Percentiles rank a stretch among this genome's conserved stretches.
phyloP scores from a whole-genome alignment of 2,797 vertebrate genomes.

The Cyprinella venusta region DNA sequence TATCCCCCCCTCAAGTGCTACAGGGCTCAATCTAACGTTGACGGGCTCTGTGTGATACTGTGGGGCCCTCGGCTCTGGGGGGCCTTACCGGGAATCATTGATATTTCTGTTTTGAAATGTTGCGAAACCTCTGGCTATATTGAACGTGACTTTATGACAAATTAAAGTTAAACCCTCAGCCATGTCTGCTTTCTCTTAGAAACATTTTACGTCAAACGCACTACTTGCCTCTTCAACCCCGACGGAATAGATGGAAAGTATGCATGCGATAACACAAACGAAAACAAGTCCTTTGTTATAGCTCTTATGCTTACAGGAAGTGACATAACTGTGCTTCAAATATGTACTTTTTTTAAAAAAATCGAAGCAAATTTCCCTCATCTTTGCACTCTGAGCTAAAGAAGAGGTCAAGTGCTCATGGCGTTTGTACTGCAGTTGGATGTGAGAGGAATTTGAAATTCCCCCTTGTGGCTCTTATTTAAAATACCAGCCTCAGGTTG shows the following conservation, averaged over 20 bases:
- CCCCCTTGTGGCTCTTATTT: conserved; percentile 46
- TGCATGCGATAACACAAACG: background rate
- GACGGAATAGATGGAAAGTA: background rate
- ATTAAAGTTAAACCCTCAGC: conserved; percentile 5
- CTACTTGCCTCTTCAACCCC: background rate
- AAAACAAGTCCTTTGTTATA: background rate
- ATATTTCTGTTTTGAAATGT: conserved; percentile 40
- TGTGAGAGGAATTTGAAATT: conserved; percentile 33
- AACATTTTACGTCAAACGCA: background rate
- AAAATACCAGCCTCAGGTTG: conserved; percentile 45
- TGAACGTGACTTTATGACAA: conserved; percentile 24
- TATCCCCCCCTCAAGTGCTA: conserved; percentile 12
- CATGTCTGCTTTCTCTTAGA: background rate
- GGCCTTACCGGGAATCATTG: conserved; percentile 28
- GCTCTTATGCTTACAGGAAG: conserved; percentile 2
- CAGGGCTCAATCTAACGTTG: conserved; percentile 24
- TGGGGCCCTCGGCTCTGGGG: background rate
- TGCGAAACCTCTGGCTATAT: conserved; percentile 16
- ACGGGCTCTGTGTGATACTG: conserved; percentile 9
- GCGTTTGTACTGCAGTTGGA: conserved; percentile 35
- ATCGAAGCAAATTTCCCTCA: background rate
- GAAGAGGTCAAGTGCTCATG: conserved; percentile 46
- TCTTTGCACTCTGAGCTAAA: conserved; percentile 25
- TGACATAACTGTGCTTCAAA: background rate
- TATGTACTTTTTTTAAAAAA: background rate